Percentiles rank a stretch among this genome's conserved stretches.
Evolutionary conservation across 2,888 invertebrate genomes (phyloP).

Genomic region (Lucinisca nassula): DNA sequence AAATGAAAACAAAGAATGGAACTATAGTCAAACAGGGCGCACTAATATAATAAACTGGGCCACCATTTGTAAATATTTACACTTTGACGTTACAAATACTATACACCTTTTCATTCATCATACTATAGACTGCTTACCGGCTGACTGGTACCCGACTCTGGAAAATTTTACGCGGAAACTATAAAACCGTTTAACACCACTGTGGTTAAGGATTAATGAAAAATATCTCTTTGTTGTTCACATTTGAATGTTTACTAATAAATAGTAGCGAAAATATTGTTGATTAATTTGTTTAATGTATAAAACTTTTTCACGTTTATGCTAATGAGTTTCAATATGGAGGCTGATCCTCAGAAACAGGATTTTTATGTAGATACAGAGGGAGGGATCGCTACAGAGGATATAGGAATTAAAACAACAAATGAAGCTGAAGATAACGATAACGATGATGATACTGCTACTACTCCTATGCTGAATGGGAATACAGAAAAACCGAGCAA

Average conservation of each 20-base stretch:
- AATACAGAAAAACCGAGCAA: neutral
- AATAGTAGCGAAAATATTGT: neutral
- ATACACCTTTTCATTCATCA: neutral
- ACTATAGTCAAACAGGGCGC: no score
- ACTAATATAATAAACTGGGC: neutral
- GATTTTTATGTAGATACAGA: neutral
- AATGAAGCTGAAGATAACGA: neutral
- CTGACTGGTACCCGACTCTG: neutral
- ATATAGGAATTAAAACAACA: neutral
- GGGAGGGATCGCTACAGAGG: neutral
- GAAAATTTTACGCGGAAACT: conserved; percentile 7
- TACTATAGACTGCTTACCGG: neutral
- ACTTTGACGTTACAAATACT: neutral
- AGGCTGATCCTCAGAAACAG: neutral
- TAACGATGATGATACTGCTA: neutral
- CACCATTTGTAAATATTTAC: neutral
- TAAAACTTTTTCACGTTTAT: neutral
- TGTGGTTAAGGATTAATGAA: neutral
- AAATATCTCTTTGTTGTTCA: no score
- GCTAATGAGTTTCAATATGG: conserved; percentile 1
- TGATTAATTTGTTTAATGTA: neutral
- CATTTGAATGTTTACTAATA: no score
- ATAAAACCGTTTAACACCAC: neutral
- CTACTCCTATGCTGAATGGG: conserved; percentile 6
- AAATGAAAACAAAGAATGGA: no score